A percentile compares a stretch with the other conserved stretches of the same genome.
These are phyloP conservation scores for Anolis sagrei DNA, from an alignment of 2,113 vertebrate species.

Conservation along the genomic window DNA sequence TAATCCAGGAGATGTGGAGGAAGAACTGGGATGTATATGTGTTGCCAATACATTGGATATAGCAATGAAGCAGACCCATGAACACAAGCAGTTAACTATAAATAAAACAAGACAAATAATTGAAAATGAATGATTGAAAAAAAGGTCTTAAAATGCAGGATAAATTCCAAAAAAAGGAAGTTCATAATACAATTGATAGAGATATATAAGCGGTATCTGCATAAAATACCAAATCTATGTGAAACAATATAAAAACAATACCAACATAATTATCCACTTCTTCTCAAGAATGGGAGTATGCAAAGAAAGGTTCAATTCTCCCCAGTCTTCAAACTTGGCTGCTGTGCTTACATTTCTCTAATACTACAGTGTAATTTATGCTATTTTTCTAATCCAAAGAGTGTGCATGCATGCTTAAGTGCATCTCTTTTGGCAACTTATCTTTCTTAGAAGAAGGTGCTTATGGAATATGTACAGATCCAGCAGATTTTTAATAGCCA, in stretches of 20 bases:
- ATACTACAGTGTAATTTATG: not conserved
- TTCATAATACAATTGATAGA: not conserved
- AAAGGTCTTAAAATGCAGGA: not conserved
- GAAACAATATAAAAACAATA: not conserved
- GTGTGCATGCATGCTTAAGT: not conserved
- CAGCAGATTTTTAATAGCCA: not conserved
- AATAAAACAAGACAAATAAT: conserved; percentile 58
- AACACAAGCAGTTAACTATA: conserved; percentile 93
- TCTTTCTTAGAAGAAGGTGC: not conserved
- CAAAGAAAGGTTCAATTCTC: not conserved
- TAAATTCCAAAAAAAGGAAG: not conserved
- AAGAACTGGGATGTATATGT: conserved; percentile 98
- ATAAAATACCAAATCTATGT: not conserved
- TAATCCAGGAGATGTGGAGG: conserved; percentile 97
- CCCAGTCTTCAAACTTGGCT: not conserved
- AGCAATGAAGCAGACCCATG: conserved; percentile 93
- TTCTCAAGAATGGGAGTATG: not conserved
- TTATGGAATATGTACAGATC: not conserved
- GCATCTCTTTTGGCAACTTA: not conserved
- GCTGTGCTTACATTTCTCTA: not conserved
- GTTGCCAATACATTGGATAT: conserved; percentile 98
- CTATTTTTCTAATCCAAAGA: not conserved
- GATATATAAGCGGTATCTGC: not conserved
- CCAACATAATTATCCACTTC: not conserved
- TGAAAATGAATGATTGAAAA: conserved; percentile 43